phyloP scores from a whole-genome alignment of 2,113 vertebrate species.

The Fulica atra region DNA sequence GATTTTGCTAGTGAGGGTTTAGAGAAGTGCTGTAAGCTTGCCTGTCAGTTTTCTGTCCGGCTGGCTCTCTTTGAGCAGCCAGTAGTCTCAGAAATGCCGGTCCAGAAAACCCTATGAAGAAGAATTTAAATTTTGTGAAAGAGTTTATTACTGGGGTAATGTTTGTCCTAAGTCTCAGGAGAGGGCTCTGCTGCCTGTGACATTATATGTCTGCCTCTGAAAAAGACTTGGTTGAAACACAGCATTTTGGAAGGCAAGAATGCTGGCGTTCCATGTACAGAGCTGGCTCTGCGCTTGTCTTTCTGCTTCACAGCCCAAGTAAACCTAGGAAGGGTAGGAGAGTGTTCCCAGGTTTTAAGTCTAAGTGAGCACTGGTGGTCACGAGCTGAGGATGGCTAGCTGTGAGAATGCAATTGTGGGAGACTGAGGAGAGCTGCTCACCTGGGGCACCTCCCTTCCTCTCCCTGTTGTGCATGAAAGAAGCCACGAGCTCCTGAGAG shows the following conservation, averaged over 20 bases:
- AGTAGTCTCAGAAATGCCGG: too few relatives aligned
- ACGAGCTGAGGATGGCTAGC: background rate
- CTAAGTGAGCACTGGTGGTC: background rate
- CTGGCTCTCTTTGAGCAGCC: too few relatives aligned
- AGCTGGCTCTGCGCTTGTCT: background rate
- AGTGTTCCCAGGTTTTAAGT: background rate
- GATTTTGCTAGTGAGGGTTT: too few relatives aligned
- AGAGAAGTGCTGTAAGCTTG: too few relatives aligned
- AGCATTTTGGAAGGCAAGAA: background rate
- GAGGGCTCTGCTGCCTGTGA: background rate
- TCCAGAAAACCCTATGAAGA: too few relatives aligned
- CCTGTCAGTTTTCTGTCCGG: too few relatives aligned
- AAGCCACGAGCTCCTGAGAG: background rate
- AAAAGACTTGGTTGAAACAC: background rate
- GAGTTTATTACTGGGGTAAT: background rate
- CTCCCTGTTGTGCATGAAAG: background rate
- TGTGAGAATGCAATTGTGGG: background rate
- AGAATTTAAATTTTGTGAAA: too few relatives aligned
- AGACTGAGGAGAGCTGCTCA: background rate
- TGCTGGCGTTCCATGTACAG: background rate
- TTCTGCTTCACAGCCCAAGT: background rate
- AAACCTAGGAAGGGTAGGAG: background rate
- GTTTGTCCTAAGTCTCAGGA: background rate
- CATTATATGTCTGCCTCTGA: background rate
- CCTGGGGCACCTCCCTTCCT: background rate